Evolutionary conservation across 1,140 invertebrate species (phyloP).

Genomic region (Lordiphosa clarofinis): DNA sequence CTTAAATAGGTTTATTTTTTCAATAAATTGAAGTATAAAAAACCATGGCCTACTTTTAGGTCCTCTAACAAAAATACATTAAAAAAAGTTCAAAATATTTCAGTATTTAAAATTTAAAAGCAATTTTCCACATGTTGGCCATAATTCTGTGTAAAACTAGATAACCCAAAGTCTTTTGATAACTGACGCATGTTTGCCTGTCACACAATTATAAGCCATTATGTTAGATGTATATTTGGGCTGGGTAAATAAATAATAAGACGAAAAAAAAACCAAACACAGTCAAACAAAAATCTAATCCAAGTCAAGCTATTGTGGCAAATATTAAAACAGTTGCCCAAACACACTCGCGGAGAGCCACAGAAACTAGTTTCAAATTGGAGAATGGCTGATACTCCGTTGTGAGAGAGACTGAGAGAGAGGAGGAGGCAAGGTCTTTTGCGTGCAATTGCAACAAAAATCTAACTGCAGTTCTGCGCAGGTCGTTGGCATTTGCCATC

Average conservation of each 20-base stretch:
- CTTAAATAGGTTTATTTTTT: no score
- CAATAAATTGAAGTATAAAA: no score
- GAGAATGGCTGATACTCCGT: neutral
- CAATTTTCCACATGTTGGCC: no score
- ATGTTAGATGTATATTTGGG: no score
- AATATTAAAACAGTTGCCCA: constrained; percentile 70
- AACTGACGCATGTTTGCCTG: no score
- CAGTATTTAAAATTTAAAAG: no score
- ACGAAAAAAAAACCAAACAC: neutral
- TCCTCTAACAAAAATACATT: no score
- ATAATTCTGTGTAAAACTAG: no score
- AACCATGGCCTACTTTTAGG: no score
- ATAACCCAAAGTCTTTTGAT: no score
- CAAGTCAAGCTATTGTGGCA: constrained; percentile 57
- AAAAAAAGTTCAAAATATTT: no score
- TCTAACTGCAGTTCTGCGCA: constrained; percentile 75
- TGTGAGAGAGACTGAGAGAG: neutral
- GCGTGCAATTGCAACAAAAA: constrained; percentile 66
- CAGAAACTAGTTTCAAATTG: constrained; percentile 54
- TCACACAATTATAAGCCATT: no score
- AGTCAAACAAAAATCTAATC: constrained; percentile 54
- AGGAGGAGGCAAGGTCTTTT: constrained; percentile 69
- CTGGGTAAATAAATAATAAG: constrained; percentile 8
- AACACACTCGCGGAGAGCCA: constrained; percentile 23
- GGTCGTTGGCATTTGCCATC: constrained; percentile 63